phyloP scores from a whole-genome alignment of 2,888 invertebrate species.

The Lepidochitona cinerea region DNA sequence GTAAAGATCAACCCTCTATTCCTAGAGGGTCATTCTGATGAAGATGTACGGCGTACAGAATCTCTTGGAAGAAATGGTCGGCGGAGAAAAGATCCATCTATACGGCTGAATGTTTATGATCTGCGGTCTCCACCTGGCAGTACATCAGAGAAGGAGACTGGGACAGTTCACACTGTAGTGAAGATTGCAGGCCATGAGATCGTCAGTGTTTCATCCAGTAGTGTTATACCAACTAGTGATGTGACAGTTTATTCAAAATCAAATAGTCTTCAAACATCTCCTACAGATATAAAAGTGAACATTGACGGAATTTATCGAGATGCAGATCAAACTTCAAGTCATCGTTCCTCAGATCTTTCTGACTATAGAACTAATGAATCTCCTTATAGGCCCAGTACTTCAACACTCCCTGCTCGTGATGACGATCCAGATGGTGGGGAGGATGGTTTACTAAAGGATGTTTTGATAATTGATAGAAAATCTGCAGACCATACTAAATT shows the following conservation, averaged over 20 bases:
- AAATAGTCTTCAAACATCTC: not conserved
- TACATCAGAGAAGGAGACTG: not conserved
- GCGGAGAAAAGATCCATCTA: not conserved
- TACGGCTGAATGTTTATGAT: not conserved
- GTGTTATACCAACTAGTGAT: not conserved
- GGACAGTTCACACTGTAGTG: not conserved
- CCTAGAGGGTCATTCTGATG: conserved; percentile 28
- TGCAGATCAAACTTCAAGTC: not conserved
- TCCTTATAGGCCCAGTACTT: not conserved
- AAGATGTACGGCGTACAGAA: not conserved
- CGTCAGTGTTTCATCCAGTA: not conserved
- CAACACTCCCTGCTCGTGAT: not conserved
- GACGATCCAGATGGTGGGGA: not conserved
- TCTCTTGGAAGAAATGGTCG: not conserved
- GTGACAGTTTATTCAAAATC: not conserved
- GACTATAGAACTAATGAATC: not conserved
- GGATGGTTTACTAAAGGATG: not conserved
- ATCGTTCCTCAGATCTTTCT: not conserved
- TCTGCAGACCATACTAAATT: not conserved
- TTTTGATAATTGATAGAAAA: not conserved
- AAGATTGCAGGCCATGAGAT: not conserved
- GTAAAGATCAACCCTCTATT: conserved; percentile 57
- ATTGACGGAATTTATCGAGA: not conserved
- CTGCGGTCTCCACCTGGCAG: not conserved
- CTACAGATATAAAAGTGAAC: not conserved